phyloP scores from a whole-genome alignment of 2,888 invertebrate genomes.

The Periphyllus acericola region DNA sequence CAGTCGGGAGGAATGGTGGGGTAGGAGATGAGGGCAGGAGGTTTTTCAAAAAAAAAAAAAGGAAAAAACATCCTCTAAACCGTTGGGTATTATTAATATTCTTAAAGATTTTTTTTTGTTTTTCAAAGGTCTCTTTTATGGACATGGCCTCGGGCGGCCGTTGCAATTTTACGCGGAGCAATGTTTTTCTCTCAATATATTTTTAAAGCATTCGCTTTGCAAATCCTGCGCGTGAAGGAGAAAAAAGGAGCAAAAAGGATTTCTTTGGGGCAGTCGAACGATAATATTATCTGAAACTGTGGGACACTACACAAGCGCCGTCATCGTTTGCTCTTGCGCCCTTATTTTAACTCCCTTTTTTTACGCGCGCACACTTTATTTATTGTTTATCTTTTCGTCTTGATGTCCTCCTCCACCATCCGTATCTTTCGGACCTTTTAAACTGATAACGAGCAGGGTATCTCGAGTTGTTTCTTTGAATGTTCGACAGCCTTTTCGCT shows the following conservation, averaged over 20 bases:
- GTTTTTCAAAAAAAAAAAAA: constrained; percentile 1
- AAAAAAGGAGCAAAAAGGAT: constrained; percentile 40
- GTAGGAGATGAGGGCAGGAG: neutral
- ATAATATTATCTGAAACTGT: constrained; percentile 40
- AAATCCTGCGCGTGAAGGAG: constrained; percentile 25
- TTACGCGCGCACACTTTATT: constrained; percentile 25
- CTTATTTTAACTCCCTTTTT: constrained; percentile 44
- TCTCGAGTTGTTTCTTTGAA: constrained; percentile 52
- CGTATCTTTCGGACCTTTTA: constrained; percentile 28
- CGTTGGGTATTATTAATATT: constrained; percentile 40
- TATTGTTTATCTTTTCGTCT: constrained; percentile 58
- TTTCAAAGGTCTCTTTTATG: constrained; percentile 29
- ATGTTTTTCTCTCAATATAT: constrained; percentile 30
- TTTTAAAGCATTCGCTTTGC: constrained; percentile 7
- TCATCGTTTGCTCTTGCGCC: constrained; percentile 32
- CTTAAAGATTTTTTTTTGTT: constrained; percentile 25
- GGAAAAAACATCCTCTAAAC: neutral
- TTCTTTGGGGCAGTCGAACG: neutral
- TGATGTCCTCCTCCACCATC: neutral
- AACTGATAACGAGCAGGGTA: constrained; percentile 54
- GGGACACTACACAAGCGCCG: neutral
- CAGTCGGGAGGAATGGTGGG: too few relatives aligned
- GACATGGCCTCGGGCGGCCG: constrained; percentile 8
- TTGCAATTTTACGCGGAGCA: neutral
- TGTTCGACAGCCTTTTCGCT: constrained; percentile 51